Conservation (phyloP, 2,888 invertebrate species). For the Agrochola lota region DNA sequence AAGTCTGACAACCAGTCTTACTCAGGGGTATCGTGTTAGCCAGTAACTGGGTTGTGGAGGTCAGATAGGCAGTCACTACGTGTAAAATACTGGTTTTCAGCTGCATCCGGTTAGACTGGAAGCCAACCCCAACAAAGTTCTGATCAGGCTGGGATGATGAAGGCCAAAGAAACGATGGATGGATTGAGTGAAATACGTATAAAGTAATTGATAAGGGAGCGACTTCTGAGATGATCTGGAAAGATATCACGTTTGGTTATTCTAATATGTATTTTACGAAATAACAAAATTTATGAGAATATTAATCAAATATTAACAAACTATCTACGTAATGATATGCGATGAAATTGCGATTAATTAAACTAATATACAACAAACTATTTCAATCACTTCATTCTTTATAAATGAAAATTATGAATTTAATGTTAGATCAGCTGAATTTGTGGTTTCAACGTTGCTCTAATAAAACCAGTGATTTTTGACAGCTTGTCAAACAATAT, state of each 20-base stretch:
- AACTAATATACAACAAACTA: background rate
- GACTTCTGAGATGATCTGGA: background rate
- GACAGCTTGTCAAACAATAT: constrained; percentile 52
- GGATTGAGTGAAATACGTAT: background rate
- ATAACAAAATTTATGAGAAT: background rate
- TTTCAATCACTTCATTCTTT: background rate
- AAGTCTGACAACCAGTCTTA: no score
- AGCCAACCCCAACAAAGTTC: no score
- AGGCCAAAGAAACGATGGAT: background rate
- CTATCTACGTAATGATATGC: background rate
- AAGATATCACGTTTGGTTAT: background rate
- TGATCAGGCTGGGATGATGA: no score
- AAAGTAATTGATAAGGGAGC: background rate
- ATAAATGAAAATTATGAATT: constrained; percentile 36
- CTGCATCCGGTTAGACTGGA: no score
- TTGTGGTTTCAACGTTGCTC: constrained; percentile 45
- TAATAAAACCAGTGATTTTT: constrained; percentile 43
- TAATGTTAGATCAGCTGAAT: constrained; percentile 42
- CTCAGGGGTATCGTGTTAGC: no score
- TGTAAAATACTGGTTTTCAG: no score
- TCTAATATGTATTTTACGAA: background rate
- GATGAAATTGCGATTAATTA: background rate
- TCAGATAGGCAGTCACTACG: no score
- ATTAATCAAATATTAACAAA: background rate
- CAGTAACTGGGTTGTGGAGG: no score